These are phyloP conservation scores for Nothoprocta perdicaria DNA, from an alignment of 2,113 vertebrate genomes.

Conservation along the genomic window DNA sequence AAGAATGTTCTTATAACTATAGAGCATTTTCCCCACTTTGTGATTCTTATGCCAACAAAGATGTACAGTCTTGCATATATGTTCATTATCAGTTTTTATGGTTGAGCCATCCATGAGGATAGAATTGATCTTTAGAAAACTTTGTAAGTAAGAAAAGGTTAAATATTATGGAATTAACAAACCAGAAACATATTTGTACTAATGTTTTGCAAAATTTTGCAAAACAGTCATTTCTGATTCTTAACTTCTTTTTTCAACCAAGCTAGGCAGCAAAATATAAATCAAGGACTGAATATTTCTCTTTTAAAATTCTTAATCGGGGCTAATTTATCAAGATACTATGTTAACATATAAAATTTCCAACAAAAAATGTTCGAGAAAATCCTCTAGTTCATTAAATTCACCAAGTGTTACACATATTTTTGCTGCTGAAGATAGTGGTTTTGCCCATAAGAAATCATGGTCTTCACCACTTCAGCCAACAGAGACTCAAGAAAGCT, in stretches of 20 bases:
- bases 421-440: background rate
- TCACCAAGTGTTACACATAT: background rate
- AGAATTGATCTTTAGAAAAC: background rate
- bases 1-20: background rate
- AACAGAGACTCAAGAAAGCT: background rate
- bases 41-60: background rate
- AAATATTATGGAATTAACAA: background rate
- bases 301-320: background rate
- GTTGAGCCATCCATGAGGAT: background rate
- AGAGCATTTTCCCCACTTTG: background rate
- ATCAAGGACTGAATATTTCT: background rate
- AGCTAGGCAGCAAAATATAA: background rate
- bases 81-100: background rate
- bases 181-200: background rate
- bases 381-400: background rate
- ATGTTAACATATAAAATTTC: background rate
- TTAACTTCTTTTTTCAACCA: background rate
- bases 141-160: background rate
- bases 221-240: background rate
- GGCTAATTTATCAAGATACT: background rate
- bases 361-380: background rate
- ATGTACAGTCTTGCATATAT: background rate
- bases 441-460: background rate
- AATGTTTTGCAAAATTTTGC: background rate
- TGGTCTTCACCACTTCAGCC: background rate